phyloP scores from a whole-genome alignment of 2,113 vertebrate genomes.

The Dromaius novaehollandiae region DNA sequence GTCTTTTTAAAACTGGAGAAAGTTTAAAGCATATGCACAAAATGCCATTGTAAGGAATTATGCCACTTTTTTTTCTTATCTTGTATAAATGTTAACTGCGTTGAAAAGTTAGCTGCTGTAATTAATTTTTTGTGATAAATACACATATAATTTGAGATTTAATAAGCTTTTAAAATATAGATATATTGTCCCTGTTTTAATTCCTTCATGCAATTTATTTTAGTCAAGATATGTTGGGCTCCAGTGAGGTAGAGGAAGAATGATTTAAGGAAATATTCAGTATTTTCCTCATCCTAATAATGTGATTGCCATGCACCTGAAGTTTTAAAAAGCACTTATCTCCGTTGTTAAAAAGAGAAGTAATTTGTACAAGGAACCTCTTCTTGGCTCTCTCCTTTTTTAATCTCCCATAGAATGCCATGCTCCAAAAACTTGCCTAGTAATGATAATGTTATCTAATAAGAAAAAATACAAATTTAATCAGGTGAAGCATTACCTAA shows the following conservation, averaged over 20 bases:
- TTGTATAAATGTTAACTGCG: background rate
- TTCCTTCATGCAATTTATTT: constrained; percentile 38
- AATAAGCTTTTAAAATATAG: constrained; percentile 12
- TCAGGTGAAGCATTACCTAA: background rate
- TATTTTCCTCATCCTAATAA: background rate
- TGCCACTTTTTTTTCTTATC: background rate
- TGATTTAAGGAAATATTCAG: constrained; percentile 8
- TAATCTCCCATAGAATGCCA: background rate
- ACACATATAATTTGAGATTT: background rate
- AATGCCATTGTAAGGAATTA: background rate
- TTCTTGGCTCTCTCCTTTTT: background rate
- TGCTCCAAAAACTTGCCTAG: background rate
- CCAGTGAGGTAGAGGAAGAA: background rate
- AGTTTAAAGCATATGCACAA: background rate
- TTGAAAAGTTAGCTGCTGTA: background rate
- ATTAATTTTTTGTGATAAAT: background rate
- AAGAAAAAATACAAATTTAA: background rate
- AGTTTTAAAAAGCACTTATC: constrained; percentile 13
- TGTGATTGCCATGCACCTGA: constrained; percentile 16
- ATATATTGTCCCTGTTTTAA: background rate
- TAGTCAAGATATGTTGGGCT: background rate
- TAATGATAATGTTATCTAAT: background rate
- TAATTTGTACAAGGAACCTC: background rate
- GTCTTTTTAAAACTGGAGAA: background rate
- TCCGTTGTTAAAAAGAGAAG: constrained; percentile 17